Evolutionary conservation across 2,888 invertebrate species (phyloP).

Genomic region (Pardosa pseudoannulata): DNA sequence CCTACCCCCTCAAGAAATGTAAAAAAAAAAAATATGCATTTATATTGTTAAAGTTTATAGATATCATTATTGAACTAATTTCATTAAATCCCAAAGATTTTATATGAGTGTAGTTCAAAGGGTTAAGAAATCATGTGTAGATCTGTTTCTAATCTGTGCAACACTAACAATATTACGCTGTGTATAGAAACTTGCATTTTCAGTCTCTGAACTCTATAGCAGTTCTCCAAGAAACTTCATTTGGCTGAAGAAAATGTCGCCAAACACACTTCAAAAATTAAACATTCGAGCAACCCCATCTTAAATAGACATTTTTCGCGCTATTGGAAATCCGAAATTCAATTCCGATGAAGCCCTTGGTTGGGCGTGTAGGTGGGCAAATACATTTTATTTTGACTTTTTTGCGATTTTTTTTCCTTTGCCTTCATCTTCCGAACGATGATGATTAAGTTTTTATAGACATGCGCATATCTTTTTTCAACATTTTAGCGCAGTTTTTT

Average conservation of each 20-base stretch:
- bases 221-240: neutral
- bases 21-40: too few species aligned
- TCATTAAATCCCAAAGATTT: too few species aligned
- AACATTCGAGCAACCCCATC: constrained; percentile 42
- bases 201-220: too few species aligned
- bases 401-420: neutral
- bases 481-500: constrained; percentile 27
- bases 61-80: too few species aligned
- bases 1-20: too few species aligned
- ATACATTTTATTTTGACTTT: neutral
- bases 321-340: constrained; percentile 66
- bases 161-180: too few species aligned
- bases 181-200: too few species aligned
- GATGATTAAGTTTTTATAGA: constrained; percentile 62
- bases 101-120: too few species aligned
- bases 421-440: constrained; percentile 12
- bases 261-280: neutral
- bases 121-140: too few species aligned
- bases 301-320: constrained; percentile 69
- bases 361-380: neutral
- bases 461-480: neutral
- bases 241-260: neutral
- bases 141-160: too few species aligned
- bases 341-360: constrained; percentile 40
- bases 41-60: too few species aligned